Evolutionary conservation across 2,888 invertebrate species (phyloP).

Genomic region (Morpho achilles): DNA sequence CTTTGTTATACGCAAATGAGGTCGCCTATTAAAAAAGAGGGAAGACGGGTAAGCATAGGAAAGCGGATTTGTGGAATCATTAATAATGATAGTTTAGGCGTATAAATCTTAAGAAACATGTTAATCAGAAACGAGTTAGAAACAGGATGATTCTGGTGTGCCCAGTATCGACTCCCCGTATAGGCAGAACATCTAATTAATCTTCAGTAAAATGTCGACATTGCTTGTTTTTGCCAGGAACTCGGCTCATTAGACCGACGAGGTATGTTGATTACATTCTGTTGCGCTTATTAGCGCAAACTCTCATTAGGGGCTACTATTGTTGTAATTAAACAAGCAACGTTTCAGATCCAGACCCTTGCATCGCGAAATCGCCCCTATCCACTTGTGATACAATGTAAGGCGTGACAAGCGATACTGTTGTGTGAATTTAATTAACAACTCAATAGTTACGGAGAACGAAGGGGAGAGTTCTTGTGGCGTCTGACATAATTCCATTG

Average conservation of each 20-base stretch:
- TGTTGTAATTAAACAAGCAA: constrained; percentile 78
- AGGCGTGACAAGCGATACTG: constrained; percentile 36
- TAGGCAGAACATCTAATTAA: constrained; percentile 72
- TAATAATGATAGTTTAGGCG: constrained; percentile 37
- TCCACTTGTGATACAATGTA: constrained; percentile 38
- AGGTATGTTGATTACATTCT: constrained; percentile 79
- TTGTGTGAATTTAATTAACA: constrained; percentile 75
- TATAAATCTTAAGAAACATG: constrained; percentile 50
- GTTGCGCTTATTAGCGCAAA: constrained; percentile 78
- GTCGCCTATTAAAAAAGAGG: constrained; percentile 21
- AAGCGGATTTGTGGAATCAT: constrained; percentile 22
- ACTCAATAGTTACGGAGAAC: constrained; percentile 68
- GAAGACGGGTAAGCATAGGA: constrained; percentile 21
- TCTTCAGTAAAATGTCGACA: constrained; percentile 74
- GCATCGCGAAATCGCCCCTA: constrained; percentile 49
- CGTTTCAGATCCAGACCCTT: constrained; percentile 45
- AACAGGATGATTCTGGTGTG: constrained; percentile 50
- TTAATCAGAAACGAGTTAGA: constrained; percentile 50
- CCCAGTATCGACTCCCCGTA: constrained; percentile 48
- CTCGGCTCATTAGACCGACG: constrained; percentile 76
- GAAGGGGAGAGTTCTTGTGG: constrained; percentile 64
- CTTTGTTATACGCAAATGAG: constrained; percentile 36
- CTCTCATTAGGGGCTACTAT: constrained; percentile 78
- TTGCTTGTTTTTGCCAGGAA: constrained; percentile 73
- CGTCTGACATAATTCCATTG: constrained; percentile 73